Evolutionary conservation across 2,888 invertebrate genomes (phyloP), one percentile per base, ranked within the genome.

Genomic region (Yponomeuta sedellus): DNA sequence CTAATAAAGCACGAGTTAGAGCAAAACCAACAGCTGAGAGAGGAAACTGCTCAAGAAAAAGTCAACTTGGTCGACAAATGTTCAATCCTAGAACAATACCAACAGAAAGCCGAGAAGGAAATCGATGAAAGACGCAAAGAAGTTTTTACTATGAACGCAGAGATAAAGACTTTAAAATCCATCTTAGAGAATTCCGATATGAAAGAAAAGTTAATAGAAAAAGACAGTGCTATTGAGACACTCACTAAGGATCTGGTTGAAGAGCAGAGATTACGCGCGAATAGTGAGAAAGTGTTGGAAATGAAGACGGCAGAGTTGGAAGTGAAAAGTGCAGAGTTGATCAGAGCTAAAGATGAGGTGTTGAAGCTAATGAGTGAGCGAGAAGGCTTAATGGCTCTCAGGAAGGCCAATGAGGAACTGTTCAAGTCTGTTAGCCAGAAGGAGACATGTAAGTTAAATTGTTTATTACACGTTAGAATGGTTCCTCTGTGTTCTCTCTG

Each of bases 391-490:
- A 73, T 70, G 75, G 69, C 11, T 70, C 44, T 86, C 65, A 80
- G 71, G 70, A 84, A 75, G 61, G 84, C 85, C 71, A 84, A 87
- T 63, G 82, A 83, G 66, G 78, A 82, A 57, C 71, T 86, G 66
- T 73, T 80, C 12, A 79, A 76, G 69, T 81, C 75, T 58, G 69
- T 82, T 40, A 83, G 78, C 67, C 79, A 82, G 65, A 78, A 75
- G 69, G 85, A 86, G 63, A 81, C 79, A 66, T 78, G 88, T 88
- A 78, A 76, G 87, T 86, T n/a, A 10, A 57, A 34, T 40, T 34
- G 22, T 39, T 16, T 34, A 2, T 59, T 59, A 20, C 12, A 22
- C 22, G 19, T 19, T 57, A 57, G 5, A 56, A 16, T 56, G 56
- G 56, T 12, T 56, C 16, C 19, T n/a, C n/a, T n/a, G n/a, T n/a